Base-by-base conservation (phyloP, 2,113 vertebrate species). In the Cryptoleucopteryx plumbea region DNA sequence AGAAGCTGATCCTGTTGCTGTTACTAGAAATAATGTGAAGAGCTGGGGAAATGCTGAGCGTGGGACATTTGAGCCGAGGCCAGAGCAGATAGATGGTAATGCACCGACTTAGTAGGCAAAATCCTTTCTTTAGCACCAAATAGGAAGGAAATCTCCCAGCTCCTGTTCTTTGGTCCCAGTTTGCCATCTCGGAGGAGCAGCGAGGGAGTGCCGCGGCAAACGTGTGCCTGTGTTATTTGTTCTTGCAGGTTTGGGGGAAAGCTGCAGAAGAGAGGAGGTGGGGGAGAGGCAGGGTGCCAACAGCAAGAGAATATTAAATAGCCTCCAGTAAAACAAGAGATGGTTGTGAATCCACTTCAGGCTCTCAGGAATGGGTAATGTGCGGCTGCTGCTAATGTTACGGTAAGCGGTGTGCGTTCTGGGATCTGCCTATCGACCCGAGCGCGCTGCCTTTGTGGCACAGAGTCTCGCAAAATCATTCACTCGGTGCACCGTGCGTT, bases 371-470 rank as follows among this genome's bases (percentile, higher is more conserved):
- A 6, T 0, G 27, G 48, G 8, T 14, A 1, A 48, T 38, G 63
- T 14, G 73, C 2, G 6, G 79, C 78, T 48, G 62, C 53, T 5
- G 75, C 16, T 53, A 4, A 15, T 14, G 52, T 74, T 79, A 21
- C 2, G 0, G 43, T 68, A 45, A 87, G 36, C 27, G 0, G 26
- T 0, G 9, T 1, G 17, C 1, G 29, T 36, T 63, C 36, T 75
- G 58, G 73, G 89, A 61, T 72, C 42, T 93, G 90, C 82, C 61
- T 14, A 26, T 61, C 4, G 19, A 63, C 56, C 86, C 9, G 4
- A 17, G 56, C 5, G 3, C 11, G 26, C 47, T 47, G 86, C 29
- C 63, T 38, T 27, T 10, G 52, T 13, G 47, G 65, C 55, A 11
- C 65, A 1, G 68, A 70, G 65, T 42, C 53, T 11, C 34, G 59